Evolutionary conservation across 30 jellyfish, hydroid and myxozoan genomes (phyloP).

Genomic region (Aurelia aurita): DNA sequence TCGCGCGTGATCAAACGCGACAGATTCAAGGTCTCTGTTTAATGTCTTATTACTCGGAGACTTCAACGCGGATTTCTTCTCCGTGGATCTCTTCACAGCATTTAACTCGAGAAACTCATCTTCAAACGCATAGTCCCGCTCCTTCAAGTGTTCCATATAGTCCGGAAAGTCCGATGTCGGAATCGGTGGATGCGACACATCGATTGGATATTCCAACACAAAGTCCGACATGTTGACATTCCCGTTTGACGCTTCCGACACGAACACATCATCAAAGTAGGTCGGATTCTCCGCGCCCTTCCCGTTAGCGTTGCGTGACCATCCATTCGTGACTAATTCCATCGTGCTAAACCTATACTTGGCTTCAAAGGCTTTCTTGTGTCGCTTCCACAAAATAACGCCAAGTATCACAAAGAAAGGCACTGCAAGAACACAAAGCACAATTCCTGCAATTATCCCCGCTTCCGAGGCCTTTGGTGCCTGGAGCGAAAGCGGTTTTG

Average conservation of each 20-base stretch:
- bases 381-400: slow-evolving; percentile 29
- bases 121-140: slow-evolving; percentile 52
- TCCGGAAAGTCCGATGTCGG: slow-evolving; percentile 52
- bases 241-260: slow-evolving; percentile 15
- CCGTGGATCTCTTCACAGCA: slow-evolving; percentile 11
- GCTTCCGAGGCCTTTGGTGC: slow-evolving; percentile 7
- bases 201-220: slow-evolving; percentile 47
- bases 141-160: slow-evolving; percentile 40
- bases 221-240: background rate
- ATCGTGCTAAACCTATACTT: slow-evolving; percentile 42
- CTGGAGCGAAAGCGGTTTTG: background rate
- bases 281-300: slow-evolving; percentile 9
- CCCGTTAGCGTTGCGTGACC: background rate
- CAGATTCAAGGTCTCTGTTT: slow-evolving; percentile 65
- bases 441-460: slow-evolving; percentile 32
- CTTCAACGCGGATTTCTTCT: slow-evolving; percentile 19
- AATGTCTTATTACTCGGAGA: slow-evolving; percentile 8
- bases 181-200: slow-evolving; percentile 51
- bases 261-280: slow-evolving; percentile 45
- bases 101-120: slow-evolving; percentile 59
- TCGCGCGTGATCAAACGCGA: slow-evolving; percentile 76
- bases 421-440: slow-evolving; percentile 24
- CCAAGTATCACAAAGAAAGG: slow-evolving; percentile 39
- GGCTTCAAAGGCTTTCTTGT: slow-evolving; percentile 27
- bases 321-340: slow-evolving; percentile 47